Base-by-base conservation (phyloP, 2,113 vertebrate species). In the Oreochromis niloticus region DNA sequence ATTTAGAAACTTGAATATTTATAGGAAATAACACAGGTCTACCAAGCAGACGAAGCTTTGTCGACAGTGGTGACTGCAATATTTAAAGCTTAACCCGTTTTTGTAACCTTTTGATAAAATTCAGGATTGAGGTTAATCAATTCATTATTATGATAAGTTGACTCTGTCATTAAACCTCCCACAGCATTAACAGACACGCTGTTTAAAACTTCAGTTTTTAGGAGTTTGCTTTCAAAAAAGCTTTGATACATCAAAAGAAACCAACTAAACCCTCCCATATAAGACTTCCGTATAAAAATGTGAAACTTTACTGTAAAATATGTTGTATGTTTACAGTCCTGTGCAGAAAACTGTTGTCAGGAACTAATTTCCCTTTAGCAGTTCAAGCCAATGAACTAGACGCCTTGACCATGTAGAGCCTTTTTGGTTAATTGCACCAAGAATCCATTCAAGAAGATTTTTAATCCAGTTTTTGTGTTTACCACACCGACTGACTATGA, bases 401-500 rank as follows among this genome's bases (percentile, higher is more conserved):
- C 7, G 0, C 41, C 19, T 68, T 22, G 36, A 68, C 63, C 63
- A 41, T 0, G 34, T 5, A 39, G 0, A 41, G 11, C n/a, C 12
- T 9, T 22, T 41, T 39, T 68, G 11, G 63, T 68, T 39, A 22
- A 68, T 68, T 41, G 36, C 6, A 14, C 41, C 36, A 68, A 68
- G 7, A 68, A 66, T 66, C 3, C 3, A 34, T 34, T 34, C 32
- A n/a, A 6, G 4, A 39, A 3, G n/a, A 14, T 41, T 71, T 71
- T 71, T 68, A 41, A 4, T 41, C n/a, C 36, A 9, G 36, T 14
- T 68, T 66, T 41, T 68, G 36, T 41, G 63, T 39, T 66, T 66
- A 12, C 36, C n/a, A 41, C n/a, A 41, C 63, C 12, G 36, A 1
- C 19, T 14, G 19, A 34, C 34, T n/a, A 39, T 36, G 61, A 66